These are phyloP conservation scores for Heliothis virescens DNA, from an alignment of 1,140 invertebrate species.

Conservation along the genomic window DNA sequence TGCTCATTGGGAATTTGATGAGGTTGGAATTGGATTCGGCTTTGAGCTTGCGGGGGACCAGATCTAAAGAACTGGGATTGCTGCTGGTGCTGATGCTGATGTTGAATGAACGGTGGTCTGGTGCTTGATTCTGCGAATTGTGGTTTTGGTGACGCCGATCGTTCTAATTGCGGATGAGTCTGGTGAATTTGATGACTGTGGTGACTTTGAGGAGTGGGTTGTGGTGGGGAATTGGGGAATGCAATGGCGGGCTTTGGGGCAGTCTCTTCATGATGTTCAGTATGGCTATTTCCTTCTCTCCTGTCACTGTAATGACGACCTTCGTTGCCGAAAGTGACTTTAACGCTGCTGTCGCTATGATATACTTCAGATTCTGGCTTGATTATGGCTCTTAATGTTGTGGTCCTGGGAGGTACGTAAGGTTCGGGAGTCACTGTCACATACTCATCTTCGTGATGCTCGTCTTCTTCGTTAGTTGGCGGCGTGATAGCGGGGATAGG, in stretches of 20 bases:
- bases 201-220: conserved; percentile 10
- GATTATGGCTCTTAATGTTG: conserved; percentile 93
- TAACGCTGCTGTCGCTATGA: conserved; percentile 91
- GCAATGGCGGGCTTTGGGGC: conserved; percentile 87
- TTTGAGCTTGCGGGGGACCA: conserved; percentile 73
- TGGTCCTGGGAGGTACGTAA: conserved; percentile 87
- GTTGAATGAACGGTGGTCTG: conserved; percentile 60
- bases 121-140: conserved; percentile 72
- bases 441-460: conserved; percentile 85
- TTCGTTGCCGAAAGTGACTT: conserved; percentile 91
- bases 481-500: conserved; percentile 91
- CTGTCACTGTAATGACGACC: conserved; percentile 85
- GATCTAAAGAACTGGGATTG: conserved; percentile 63
- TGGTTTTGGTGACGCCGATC: conserved; percentile 68
- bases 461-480: conserved; percentile 87
- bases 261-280: conserved; percentile 86
- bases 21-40: conserved; percentile 83
- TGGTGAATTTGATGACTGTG: conserved; percentile 23
- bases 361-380: conserved; percentile 93
- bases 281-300: conserved; percentile 82
- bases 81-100: conserved; percentile 35
- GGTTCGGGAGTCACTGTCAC: conserved; percentile 80
- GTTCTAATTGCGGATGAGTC: conserved; percentile 62
- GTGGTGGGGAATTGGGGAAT: conserved; percentile 27
- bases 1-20: conserved; percentile 77